Conservation (phyloP, 2,113 vertebrate genomes). For the Nibea albiflora region DNA sequence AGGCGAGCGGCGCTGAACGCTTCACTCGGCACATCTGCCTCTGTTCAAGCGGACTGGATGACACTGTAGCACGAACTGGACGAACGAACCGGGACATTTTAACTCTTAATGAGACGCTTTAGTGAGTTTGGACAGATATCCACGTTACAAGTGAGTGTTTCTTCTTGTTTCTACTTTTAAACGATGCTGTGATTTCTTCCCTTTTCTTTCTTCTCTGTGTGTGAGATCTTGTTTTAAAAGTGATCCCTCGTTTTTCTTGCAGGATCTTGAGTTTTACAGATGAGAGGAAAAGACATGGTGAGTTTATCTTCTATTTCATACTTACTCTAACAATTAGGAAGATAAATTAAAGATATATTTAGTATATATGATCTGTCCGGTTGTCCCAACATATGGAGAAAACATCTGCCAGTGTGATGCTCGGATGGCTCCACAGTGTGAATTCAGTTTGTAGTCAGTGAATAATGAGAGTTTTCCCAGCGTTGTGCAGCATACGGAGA, state of each 20-base stretch:
- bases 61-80: background rate
- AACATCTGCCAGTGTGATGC: constrained; percentile 55
- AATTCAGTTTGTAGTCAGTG: background rate
- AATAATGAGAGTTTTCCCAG: background rate
- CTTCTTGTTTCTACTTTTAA: background rate
- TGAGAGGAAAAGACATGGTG: constrained; percentile 76
- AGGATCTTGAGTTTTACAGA: constrained; percentile 49
- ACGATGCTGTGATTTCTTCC: background rate
- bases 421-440: constrained; percentile 4
- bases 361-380: background rate
- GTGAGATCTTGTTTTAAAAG: constrained; percentile 19
- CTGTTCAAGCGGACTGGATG: background rate
- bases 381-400: constrained; percentile 10
- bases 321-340: background rate
- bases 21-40: constrained; percentile 57
- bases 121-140: background rate
- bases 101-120: constrained; percentile 1
- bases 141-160: constrained; percentile 37
- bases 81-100: background rate
- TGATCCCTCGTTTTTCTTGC: constrained; percentile 2
- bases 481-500: background rate
- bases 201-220: background rate
- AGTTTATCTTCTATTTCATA: constrained; percentile 34
- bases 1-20: background rate
- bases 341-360: background rate